A percentile compares a stretch with the other conserved stretches of the same genome.
Conservation (phyloP, 2,113 vertebrate species). For the Cavia porcellus region DNA sequence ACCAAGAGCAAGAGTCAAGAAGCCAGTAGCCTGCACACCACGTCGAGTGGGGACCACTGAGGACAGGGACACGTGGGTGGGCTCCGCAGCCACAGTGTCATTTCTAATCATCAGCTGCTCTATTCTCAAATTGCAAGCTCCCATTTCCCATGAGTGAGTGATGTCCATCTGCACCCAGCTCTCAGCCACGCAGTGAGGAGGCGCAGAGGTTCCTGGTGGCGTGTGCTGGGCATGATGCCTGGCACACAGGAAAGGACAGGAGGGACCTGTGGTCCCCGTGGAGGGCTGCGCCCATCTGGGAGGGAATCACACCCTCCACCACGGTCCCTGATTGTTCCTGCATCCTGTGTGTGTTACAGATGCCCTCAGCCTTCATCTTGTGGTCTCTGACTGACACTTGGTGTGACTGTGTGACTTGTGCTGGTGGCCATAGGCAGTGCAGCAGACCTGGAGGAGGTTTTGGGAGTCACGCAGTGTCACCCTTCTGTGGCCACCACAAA, state of each 20-base stretch:
- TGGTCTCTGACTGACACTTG: not conserved
- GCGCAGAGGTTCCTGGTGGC: fast-evolving
- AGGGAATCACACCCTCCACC: too few relatives aligned
- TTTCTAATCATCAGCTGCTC: not conserved
- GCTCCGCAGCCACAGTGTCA: not conserved
- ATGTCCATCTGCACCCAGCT: fast-evolving
- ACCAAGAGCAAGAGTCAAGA: not conserved
- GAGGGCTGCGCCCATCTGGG: fast-evolving
- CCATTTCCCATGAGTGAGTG: too few relatives aligned
- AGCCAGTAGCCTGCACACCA: not conserved
- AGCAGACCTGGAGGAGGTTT: not conserved
- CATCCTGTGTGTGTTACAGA: fast-evolving
- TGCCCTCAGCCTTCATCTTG: not conserved
- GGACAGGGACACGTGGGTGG: not conserved
- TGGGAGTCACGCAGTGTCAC: fast-evolving
- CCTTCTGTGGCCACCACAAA: not conserved
- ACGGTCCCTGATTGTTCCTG: fast-evolving
- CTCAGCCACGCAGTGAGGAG: too few relatives aligned
- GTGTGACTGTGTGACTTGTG: not conserved
- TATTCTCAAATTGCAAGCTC: not conserved
- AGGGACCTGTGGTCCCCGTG: fast-evolving
- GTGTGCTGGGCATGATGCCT: not conserved
- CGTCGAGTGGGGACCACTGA: too few relatives aligned
- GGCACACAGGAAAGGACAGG: not conserved
- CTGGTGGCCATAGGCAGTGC: not conserved